Conservation (phyloP, 2,113 vertebrate species). For the Nothoprocta pentlandii region DNA sequence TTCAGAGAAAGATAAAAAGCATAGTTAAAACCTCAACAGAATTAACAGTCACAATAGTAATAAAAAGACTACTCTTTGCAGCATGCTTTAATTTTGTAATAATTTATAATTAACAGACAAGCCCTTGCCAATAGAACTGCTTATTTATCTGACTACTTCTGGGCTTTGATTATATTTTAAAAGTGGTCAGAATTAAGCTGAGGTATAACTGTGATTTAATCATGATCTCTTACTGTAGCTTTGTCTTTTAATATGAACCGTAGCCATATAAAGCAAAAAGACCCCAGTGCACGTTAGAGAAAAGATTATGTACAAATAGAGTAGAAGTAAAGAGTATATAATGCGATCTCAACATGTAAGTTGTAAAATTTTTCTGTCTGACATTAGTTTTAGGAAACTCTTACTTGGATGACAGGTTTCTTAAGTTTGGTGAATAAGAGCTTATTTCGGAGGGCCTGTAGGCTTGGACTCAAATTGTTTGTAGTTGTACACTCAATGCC, state of each 20-base stretch:
- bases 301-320: background rate
- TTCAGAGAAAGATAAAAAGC: background rate
- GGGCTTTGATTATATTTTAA: background rate
- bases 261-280: background rate
- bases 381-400: background rate
- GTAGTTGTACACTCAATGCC: background rate
- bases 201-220: conserved; percentile 6
- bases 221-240: background rate
- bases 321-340: background rate
- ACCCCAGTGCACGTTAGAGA: background rate
- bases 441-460: background rate
- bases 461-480: background rate
- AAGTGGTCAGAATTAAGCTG: background rate
- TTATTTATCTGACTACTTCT: background rate
- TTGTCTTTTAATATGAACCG: background rate
- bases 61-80: background rate
- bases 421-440: background rate
- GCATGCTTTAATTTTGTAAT: background rate
- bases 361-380: background rate
- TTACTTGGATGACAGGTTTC: background rate
- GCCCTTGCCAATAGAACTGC: background rate
- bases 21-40: background rate
- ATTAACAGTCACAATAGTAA: background rate
- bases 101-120: background rate
- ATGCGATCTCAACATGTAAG: background rate